phyloP scores from a whole-genome alignment of 1,140 invertebrate species.

The Micrasema minimum region DNA sequence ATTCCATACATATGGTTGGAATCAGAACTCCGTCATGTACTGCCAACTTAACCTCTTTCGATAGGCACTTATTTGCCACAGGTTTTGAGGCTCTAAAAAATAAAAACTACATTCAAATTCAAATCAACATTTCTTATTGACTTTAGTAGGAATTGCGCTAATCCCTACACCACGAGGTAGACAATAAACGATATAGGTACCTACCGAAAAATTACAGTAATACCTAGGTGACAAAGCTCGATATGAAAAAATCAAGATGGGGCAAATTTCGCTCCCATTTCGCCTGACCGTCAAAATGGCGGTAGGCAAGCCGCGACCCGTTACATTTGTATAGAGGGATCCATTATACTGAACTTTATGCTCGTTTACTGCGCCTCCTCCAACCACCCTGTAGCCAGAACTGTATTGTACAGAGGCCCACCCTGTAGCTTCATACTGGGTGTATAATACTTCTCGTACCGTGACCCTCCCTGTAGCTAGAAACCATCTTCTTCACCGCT shows the following conservation, averaged over 20 bases:
- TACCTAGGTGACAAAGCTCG: too few relatives aligned
- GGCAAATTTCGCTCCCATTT: slow-evolving; percentile 11
- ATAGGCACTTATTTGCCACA: too few relatives aligned
- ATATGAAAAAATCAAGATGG: slow-evolving; percentile 13
- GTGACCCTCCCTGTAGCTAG: slow-evolving; percentile 1
- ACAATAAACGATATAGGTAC: too few relatives aligned
- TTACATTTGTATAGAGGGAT: slow-evolving; percentile 35
- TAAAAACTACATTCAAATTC: too few relatives aligned
- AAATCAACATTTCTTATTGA: too few relatives aligned
- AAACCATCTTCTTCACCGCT: slow-evolving; percentile 1
- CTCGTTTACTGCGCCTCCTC: slow-evolving; percentile 47
- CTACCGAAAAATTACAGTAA: too few relatives aligned
- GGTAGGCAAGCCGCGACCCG: slow-evolving; percentile 27
- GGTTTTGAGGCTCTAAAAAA: too few relatives aligned
- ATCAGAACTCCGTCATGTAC: too few relatives aligned
- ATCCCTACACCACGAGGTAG: too few relatives aligned
- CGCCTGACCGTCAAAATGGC: slow-evolving; percentile 7
- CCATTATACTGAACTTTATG: slow-evolving; percentile 46
- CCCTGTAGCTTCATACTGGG: slow-evolving; percentile 8
- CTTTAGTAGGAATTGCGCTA: too few relatives aligned
- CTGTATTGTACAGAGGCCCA: neutral
- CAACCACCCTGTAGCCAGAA: slow-evolving; percentile 12
- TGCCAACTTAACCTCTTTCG: too few relatives aligned
- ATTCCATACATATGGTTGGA: too few relatives aligned
- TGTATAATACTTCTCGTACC: slow-evolving; percentile 14